Conservation (phyloP, 1,140 invertebrate species). For the Sinonovacula constricta region DNA sequence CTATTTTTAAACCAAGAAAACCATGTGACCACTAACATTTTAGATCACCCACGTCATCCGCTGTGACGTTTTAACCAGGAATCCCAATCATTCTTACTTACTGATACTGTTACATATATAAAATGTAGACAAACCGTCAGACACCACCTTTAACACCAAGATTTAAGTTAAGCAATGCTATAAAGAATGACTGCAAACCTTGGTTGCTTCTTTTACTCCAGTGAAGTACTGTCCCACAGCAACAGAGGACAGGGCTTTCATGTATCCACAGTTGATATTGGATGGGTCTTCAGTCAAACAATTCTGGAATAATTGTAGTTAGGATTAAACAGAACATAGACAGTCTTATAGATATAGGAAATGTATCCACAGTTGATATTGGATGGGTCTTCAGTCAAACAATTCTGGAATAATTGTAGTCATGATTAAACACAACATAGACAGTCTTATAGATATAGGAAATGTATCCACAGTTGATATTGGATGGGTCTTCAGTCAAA, state of each 20-base stretch:
- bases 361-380: slow-evolving; percentile 71
- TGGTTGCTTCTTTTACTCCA: slow-evolving; percentile 68
- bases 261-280: slow-evolving; percentile 69
- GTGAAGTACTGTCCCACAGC: slow-evolving; percentile 68
- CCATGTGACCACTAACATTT: too few species aligned
- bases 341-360: too few species aligned
- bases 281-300: slow-evolving; percentile 62
- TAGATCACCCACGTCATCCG: too few species aligned
- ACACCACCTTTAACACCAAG: too few species aligned
- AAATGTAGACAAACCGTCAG: too few species aligned
- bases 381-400: slow-evolving; percentile 58
- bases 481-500: slow-evolving; percentile 59
- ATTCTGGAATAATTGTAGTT: slow-evolving; percentile 57
- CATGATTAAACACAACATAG: too few species aligned
- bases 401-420: slow-evolving; percentile 60
- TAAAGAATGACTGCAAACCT: slow-evolving; percentile 55
- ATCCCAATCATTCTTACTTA: too few species aligned
- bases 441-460: too few species aligned
- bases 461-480: slow-evolving; percentile 70
- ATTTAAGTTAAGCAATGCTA: background rate
- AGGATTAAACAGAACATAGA: too few species aligned
- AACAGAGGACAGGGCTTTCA: slow-evolving; percentile 64
- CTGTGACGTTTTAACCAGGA: too few species aligned
- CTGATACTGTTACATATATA: too few species aligned
- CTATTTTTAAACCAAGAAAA: too few species aligned